These are phyloP conservation scores for Dromas ardeola DNA, from an alignment of 2,113 vertebrate genomes.

Conservation along the genomic window DNA sequence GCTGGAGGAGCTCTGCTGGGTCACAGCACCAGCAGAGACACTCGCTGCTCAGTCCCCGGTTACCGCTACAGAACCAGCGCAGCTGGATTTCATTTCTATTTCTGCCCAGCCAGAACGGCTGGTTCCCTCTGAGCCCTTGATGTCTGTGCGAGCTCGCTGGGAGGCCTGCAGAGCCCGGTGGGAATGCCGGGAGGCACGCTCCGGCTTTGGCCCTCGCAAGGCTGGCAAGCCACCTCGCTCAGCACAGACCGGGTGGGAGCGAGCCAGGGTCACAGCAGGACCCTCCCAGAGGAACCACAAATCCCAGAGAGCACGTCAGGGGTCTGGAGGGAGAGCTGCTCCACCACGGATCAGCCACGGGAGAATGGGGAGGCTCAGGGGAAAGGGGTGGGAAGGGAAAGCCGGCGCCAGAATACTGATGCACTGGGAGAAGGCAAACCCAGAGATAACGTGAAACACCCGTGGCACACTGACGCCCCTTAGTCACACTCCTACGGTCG, in stretches of 20 bases:
- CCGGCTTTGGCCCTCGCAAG: not conserved
- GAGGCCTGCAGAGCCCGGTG: not conserved
- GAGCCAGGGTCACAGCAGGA: not conserved
- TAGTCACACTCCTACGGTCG: not conserved
- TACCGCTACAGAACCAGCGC: not conserved
- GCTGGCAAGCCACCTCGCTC: not conserved
- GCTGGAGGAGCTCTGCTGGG: not conserved
- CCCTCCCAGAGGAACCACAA: not conserved
- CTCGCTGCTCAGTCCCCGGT: not conserved
- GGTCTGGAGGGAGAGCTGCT: not conserved
- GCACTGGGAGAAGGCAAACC: not conserved
- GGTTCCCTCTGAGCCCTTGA: not conserved
- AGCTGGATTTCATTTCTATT: not conserved
- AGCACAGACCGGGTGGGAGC: rapidly evolving
- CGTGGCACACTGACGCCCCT: not conserved
- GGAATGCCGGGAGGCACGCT: not conserved
- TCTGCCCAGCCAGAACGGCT: not conserved
- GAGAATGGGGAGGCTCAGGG: not conserved
- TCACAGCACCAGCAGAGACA: not conserved
- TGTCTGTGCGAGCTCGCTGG: not conserved
- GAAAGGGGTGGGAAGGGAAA: not conserved
- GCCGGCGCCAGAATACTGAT: not conserved
- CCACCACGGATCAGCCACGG: not conserved
- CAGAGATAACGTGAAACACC: not conserved
- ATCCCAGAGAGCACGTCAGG: not conserved